Evolutionary conservation across 2,888 invertebrate genomes (phyloP), one percentile per base, ranked within the genome.

Genomic region (Zelleria hepariella): DNA sequence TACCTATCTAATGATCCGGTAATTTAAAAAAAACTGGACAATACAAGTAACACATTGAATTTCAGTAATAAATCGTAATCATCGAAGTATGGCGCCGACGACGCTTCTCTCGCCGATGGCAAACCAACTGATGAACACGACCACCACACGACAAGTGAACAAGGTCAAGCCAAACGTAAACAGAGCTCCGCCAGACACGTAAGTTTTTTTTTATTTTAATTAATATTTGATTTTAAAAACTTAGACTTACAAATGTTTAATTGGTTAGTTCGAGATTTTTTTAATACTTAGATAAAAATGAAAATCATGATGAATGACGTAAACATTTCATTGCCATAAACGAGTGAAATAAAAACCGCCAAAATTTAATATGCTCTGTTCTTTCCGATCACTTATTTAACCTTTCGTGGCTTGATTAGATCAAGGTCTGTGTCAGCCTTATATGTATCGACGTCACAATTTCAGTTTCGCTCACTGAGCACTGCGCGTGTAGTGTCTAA

Each of bases 81-180:
- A 94, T 74, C 91, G 95, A 66, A 94, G 92, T 76, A 93, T 93
- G 65, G 91, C 93, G 60, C 88, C 91, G 24, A 91, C 92, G 70
- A 92, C 94, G 63, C 85, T 93, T 59, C 78, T 91, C 64, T 93
- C 93, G 7, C 91, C 91, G 56, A 91, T 93, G 78, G 91, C 91
- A 65, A 91, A 91, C 67, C 92, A 91, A 69, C 89, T 93, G 72
- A 92, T 93, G 80, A 94, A 94, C 78, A 94, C 93, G 52, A 91
- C 93, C 58, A 93, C 89, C 2, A 92, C 94, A 67, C 93, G 96
- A 75, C 95, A 96, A 84, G 95, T 96, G 77, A 96, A 95, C 89
- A 96, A 96, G 83, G 95, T 96, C 71, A 96, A 96, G 80, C 96
- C 96, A 54, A 96, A 94, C 72, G 94, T 95, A 62, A 95, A 94